Evolutionary conservation across 2,113 vertebrate species (phyloP), one percentile per base, ranked within the genome.

Genomic region (Triplophysa dalaica): DNA sequence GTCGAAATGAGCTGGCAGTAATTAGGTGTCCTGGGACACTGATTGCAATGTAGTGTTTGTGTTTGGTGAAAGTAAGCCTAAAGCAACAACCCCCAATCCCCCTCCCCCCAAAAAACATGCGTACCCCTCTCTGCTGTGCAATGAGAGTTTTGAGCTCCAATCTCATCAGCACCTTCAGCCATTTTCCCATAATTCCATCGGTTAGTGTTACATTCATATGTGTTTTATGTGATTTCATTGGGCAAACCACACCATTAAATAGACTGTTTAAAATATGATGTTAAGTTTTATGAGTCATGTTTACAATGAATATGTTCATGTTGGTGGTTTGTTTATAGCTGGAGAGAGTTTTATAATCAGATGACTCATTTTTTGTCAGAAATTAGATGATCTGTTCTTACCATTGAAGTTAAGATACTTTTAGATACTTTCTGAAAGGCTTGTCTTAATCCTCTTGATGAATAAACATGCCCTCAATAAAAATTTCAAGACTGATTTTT

Each of bases 1-100:
- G 70, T 67, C 8, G 50, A 79, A 74, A 79, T 70, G 70, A 69
- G 56, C 58, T 56, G 48, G 64, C 58, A 75, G 54, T 79, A 83
- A 83, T 70, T 60, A 76, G 73, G 82, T 64, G 66, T 38, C 69
- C 48, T 73, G 74, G 52, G 62, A 80, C 52, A n/a, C n/a, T 26
- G 29, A 62, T 60, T 58, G 22, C 38, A 33, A 66, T 50, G 56
- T 62, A 24, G 21, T 68, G 64, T 68, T 54, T 81, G 54, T 60
- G 21, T 45, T 62, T 17, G 54, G 43, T 48, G 41, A 68, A 81
- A 50, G 72, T 48, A 61, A 48, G 79, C 79, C 70, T 72, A 66
- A n/a, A 74, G 50, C 60, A 38, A 41, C 29, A 52, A 80, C 13
- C 14, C 14, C 29, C 29, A 29, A 4, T 45, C 60, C 60, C 61